These are phyloP conservation scores for Nycticorax nycticorax DNA, from an alignment of 2,113 vertebrate genomes.

Conservation along the genomic window DNA sequence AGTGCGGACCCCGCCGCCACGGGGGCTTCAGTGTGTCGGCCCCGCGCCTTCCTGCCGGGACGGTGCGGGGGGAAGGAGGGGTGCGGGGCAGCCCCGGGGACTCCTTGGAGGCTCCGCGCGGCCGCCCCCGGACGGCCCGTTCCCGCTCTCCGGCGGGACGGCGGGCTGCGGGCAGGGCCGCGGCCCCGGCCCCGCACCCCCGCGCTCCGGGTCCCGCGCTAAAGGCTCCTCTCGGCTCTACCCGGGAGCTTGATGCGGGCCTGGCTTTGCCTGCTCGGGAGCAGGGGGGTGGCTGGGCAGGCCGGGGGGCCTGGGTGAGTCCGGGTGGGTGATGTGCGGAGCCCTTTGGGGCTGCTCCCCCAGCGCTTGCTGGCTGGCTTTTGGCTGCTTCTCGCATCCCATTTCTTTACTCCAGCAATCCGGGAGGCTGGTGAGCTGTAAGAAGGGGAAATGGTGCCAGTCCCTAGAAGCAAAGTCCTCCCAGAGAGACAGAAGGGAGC, in stretches of 20 bases:
- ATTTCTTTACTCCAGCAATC: fast-evolving
- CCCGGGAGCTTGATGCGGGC: not conserved
- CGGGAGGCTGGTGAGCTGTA: not conserved
- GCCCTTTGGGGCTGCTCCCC: not conserved
- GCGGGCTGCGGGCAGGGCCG: not conserved
- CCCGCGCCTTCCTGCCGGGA: not conserved
- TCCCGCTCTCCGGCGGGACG: not conserved
- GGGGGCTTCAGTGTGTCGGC: not conserved
- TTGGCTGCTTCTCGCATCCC: not conserved
- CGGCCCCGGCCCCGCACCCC: not conserved
- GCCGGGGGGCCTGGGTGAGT: not conserved
- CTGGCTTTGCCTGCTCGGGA: not conserved
- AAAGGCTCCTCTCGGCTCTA: too few species aligned
- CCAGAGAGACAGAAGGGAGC: not conserved
- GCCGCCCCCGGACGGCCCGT: not conserved
- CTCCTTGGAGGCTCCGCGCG: not conserved
- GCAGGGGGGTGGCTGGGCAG: not conserved
- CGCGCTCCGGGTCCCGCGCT: not conserved
- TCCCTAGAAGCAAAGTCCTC: not conserved
- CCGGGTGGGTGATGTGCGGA: not conserved
- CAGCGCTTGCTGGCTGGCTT: not conserved
- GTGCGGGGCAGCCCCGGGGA: not conserved
- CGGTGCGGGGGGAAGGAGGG: too few species aligned
- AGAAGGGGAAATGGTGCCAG: not conserved
- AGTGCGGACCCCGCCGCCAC: not conserved